Percentiles rank a stretch among this genome's conserved stretches.
Conservation (phyloP, 2,888 invertebrate species). For the Mesochorus sp. region DNA sequence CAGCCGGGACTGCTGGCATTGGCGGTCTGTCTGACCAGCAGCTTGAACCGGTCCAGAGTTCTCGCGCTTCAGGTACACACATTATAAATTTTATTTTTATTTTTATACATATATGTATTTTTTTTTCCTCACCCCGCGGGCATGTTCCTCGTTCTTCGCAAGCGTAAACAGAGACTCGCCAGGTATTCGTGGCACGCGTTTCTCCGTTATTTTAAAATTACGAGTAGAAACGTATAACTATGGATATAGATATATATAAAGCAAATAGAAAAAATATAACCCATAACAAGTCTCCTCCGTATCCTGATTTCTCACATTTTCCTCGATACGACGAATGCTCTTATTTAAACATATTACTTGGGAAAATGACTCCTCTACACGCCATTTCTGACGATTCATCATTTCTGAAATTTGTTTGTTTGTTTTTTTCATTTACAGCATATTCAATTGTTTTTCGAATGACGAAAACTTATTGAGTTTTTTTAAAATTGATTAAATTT, state of each 20-base stretch:
- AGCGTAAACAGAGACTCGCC: constrained; percentile 24
- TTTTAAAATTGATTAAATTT: neutral
- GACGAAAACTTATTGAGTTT: too few relatives aligned
- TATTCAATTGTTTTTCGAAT: too few relatives aligned
- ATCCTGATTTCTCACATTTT: constrained; percentile 21
- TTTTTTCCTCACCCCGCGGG: neutral
- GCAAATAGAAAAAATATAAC: neutral
- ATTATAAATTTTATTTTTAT: constrained; percentile 21
- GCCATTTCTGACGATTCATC: too few relatives aligned
- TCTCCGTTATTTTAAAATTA: constrained; percentile 57
- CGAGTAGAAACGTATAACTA: constrained; percentile 19
- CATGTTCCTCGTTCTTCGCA: neutral
- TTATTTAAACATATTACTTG: too few relatives aligned
- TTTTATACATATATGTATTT: neutral
- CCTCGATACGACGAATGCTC: too few relatives aligned
- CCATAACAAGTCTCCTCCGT: constrained; percentile 23
- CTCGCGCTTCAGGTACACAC: constrained; percentile 91
- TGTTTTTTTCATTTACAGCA: too few relatives aligned
- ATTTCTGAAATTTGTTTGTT: too few relatives aligned
- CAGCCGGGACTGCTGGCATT: constrained; percentile 92
- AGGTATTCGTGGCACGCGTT: constrained; percentile 55
- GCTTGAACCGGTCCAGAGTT: constrained; percentile 92
- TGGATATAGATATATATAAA: too few relatives aligned
- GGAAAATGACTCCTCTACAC: too few relatives aligned
- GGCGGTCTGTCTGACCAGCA: constrained; percentile 94